phyloP scores from a whole-genome alignment of 2,113 vertebrate species.

The Lanius collurio region DNA sequence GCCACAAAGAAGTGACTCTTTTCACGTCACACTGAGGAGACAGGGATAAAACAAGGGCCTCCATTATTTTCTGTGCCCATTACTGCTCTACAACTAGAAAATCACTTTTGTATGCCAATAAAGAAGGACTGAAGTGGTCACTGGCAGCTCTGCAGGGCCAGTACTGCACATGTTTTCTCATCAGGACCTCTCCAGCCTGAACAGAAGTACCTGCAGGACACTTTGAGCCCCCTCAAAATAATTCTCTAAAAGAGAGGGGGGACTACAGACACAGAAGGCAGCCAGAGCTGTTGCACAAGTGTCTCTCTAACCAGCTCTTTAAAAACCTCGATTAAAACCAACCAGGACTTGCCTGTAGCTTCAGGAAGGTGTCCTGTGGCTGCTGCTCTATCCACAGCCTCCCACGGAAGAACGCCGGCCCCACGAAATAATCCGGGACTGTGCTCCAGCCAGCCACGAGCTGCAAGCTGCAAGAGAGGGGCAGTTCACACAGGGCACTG shows the following conservation, averaged over 20 bases:
- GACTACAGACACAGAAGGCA: background rate
- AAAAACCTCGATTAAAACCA: too few relatives aligned
- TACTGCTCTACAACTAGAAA: background rate
- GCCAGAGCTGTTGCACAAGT: background rate
- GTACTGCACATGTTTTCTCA: background rate
- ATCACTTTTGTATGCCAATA: background rate
- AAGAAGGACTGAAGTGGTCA: background rate
- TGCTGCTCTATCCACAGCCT: conserved; percentile 77
- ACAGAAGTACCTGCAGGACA: background rate
- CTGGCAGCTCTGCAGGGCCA: background rate
- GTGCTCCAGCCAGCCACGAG: conserved; percentile 72
- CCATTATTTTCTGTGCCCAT: background rate
- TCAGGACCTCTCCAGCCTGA: background rate
- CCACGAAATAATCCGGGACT: conserved; percentile 69
- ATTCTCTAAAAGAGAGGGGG: background rate
- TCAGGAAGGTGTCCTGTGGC: conserved; percentile 89
- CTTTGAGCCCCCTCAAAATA: background rate
- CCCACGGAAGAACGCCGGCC: conserved; percentile 88
- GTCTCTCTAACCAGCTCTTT: background rate
- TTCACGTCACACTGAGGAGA: background rate
- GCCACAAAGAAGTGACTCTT: background rate
- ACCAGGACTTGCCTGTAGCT: conserved; percentile 79
- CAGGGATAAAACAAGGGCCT: background rate
- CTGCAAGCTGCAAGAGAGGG: conserved; percentile 69
- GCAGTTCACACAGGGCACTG: background rate